Conservation (phyloP, 2,888 invertebrate species). For the Heliconius erato region DNA sequence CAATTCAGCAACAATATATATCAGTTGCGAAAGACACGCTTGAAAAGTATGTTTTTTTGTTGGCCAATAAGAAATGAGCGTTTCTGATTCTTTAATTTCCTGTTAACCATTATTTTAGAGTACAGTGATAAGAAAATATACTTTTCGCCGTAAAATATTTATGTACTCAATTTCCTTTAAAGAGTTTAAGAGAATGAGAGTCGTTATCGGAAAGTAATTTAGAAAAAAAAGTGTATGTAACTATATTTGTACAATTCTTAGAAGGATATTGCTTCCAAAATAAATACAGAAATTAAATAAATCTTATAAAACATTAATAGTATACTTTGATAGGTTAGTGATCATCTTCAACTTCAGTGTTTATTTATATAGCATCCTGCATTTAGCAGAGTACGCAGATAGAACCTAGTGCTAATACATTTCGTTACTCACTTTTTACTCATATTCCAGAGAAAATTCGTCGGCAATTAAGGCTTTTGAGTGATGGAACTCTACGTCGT, state of each 20-base stretch:
- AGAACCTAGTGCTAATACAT: too few relatives aligned
- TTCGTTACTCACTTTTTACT: too few relatives aligned
- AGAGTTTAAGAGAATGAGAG: background rate
- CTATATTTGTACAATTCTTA: background rate
- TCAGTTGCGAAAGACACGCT: background rate
- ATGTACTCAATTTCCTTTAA: slow-evolving; percentile 6
- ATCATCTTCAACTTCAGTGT: too few relatives aligned
- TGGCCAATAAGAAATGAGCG: slow-evolving; percentile 66
- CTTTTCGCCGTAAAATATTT: background rate
- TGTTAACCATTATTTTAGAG: slow-evolving; percentile 54
- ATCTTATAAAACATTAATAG: too few relatives aligned
- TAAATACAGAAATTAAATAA: background rate
- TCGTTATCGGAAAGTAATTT: background rate
- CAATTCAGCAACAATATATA: background rate
- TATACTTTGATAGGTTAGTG: too few relatives aligned
- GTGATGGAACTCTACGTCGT: too few relatives aligned
- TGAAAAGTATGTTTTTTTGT: slow-evolving; percentile 52
- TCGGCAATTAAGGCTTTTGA: too few relatives aligned
- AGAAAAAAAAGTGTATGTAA: background rate
- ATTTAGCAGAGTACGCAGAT: too few relatives aligned
- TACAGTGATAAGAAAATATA: background rate
- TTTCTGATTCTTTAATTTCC: slow-evolving; percentile 82
- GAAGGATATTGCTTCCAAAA: background rate
- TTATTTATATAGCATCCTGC: too few relatives aligned
- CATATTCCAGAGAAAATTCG: too few relatives aligned